Evolutionary conservation across 2,888 invertebrate species (phyloP), one percentile per base, ranked within the genome.

Genomic region (Campaea margaritaria): DNA sequence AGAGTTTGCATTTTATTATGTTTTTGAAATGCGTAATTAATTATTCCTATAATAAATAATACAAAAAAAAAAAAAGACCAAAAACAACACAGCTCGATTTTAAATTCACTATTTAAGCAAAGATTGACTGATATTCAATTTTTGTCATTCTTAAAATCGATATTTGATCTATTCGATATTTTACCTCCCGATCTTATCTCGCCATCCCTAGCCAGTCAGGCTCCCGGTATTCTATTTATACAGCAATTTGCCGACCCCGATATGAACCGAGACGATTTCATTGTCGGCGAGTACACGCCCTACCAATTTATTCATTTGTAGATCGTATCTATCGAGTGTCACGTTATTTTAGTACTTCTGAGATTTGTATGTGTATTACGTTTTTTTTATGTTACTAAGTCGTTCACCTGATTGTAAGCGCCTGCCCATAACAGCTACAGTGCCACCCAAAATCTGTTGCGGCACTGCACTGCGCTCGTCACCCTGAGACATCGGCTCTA

Each of bases 221-320:
- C 43, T 46, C 47, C 38, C 43, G 31, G 52, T 15, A 52, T 67
- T 67, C 65, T 71, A 70, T 71, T 68, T 65, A 64, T 63, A 69
- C 47, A 43, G 39, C 59, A 67, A 71, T 72, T 70, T 72, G 76
- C 52, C 81, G 85, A 84, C 85, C 85, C 67, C 78, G 74, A 79
- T 76, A 64, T 63, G 65, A 63, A 51, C 53, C 46, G 41, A 74
- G 65, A 69, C 65, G 67, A 68, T 69, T 69, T 73, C 70, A 78
- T 78, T 74, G 72, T 72, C 54, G 62, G 61, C 38, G 27, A 53
- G 46, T 43, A 31, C 49, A 56, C 52, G 58, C 54, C 48, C 49
- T 43, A 36, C 67, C 74, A 72, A 77, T 67, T n/a, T 72, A 71
- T 62, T 56, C 68, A 63, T 67, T 69, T 65, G 56, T 36, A 42